phyloP scores from a whole-genome alignment of 2,113 vertebrate genomes.

The Meleagris gallopavo region DNA sequence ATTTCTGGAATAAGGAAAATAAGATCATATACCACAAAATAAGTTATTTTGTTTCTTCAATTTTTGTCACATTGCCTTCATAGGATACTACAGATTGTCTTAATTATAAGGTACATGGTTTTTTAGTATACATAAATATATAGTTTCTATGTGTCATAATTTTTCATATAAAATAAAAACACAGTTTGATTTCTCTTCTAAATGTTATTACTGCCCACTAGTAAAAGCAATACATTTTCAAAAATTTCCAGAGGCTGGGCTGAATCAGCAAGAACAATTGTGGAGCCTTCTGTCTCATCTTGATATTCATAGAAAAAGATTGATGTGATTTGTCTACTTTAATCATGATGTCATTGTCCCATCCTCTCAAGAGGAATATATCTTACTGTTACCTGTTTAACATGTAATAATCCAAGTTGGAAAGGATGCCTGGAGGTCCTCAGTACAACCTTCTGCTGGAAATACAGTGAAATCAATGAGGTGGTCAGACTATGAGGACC shows the following conservation, averaged over 20 bases:
- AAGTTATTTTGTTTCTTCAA: neutral
- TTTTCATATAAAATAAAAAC: neutral
- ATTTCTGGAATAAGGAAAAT: neutral
- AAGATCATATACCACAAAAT: neutral
- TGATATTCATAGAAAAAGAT: neutral
- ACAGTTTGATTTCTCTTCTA: neutral
- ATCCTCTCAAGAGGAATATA: neutral
- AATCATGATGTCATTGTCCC: neutral
- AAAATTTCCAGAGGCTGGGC: conserved; percentile 12
- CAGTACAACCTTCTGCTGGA: neutral
- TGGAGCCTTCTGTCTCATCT: conserved; percentile 18
- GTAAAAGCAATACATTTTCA: conserved; percentile 67
- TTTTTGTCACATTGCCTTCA: neutral
- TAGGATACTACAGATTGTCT: neutral
- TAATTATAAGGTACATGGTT: neutral
- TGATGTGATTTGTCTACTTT: neutral
- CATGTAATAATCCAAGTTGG: neutral
- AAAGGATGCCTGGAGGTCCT: neutral
- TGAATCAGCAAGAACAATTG: conserved; percentile 7
- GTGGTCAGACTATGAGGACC: accelerated
- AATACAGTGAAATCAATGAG: neutral
- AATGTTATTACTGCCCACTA: neutral
- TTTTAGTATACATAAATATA: neutral
- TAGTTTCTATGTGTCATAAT: neutral
- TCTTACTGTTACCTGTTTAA: neutral